These are phyloP conservation scores for Drosophila sulfurigaster DNA, from an alignment of 1,140 invertebrate species.

Conservation along the genomic window DNA sequence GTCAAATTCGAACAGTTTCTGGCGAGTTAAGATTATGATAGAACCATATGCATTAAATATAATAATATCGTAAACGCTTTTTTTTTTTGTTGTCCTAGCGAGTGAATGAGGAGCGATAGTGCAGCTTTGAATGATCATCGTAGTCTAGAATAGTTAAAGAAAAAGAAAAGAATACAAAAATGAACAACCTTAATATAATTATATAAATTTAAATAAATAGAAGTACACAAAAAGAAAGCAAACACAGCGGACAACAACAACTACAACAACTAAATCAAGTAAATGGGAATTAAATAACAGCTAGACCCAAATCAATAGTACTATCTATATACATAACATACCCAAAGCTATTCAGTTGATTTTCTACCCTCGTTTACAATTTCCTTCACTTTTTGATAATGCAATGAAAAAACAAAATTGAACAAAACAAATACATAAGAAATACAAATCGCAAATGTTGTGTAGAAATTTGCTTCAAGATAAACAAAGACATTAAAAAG, in stretches of 20 bases:
- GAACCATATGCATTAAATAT: constrained; percentile 40
- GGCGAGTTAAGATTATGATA: neutral
- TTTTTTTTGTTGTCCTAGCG: constrained; percentile 39
- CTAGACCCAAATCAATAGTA: constrained; percentile 1
- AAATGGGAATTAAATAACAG: too few relatives aligned
- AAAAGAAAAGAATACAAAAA: neutral
- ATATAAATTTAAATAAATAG: constrained; percentile 19
- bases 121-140: constrained; percentile 39
- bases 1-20: constrained; percentile 33
- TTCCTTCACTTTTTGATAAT: constrained; percentile 17
- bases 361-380: constrained; percentile 1
- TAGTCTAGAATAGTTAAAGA: constrained; percentile 58
- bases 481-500: constrained; percentile 44
- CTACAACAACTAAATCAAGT: neutral
- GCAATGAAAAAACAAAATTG: neutral
- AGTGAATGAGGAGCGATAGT: constrained; percentile 17
- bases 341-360: neutral
- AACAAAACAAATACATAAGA: neutral
- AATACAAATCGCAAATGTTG: constrained; percentile 21
- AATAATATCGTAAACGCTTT: constrained; percentile 13
- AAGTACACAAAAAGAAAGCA: constrained; percentile 11
- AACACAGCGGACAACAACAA: constrained; percentile 6
- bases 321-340: constrained; percentile 5
- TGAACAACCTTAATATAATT: constrained; percentile 6
- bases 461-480: constrained; percentile 37